A percentile compares a stretch with the other conserved stretches of the same genome.
These are phyloP conservation scores for Rhincodon typus DNA, from an alignment of 2,797 vertebrate species.

Conservation along the genomic window DNA sequence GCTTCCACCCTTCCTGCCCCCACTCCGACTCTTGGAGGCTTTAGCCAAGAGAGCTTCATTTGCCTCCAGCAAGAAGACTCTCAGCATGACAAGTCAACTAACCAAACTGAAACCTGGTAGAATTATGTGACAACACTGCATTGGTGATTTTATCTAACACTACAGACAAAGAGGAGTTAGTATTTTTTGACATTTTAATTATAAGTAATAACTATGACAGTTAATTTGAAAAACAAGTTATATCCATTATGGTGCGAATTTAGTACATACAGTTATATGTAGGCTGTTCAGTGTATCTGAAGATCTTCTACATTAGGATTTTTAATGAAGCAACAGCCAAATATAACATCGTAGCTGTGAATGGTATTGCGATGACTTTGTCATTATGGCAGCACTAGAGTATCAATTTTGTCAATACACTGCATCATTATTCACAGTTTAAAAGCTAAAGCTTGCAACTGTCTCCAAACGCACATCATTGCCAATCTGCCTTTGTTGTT, in stretches of 20 bases:
- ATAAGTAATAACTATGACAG: no score
- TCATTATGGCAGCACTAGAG: slow-evolving; percentile 3
- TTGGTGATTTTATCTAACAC: neutral
- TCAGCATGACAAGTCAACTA: neutral
- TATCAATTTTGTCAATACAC: slow-evolving; percentile 2
- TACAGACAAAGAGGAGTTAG: neutral
- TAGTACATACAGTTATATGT: neutral
- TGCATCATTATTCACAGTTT: neutral
- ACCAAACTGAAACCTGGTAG: neutral
- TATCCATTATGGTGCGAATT: neutral
- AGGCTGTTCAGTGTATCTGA: neutral
- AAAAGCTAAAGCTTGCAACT: neutral
- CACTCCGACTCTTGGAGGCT: no score
- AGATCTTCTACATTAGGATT: neutral
- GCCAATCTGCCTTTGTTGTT: slow-evolving; percentile 24
- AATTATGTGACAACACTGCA: neutral
- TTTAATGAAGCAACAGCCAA: neutral
- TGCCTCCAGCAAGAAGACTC: neutral
- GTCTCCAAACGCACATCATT: neutral
- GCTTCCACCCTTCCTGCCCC: no score
- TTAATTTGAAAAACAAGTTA: neutral
- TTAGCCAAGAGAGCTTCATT: no score
- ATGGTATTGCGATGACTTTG: slow-evolving; percentile 15
- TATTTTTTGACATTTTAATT: neutral
- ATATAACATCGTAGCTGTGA: neutral